Base-by-base conservation (phyloP, 35 echinoderm and acorn worm species). In the Ophioderma brevispina region DNA sequence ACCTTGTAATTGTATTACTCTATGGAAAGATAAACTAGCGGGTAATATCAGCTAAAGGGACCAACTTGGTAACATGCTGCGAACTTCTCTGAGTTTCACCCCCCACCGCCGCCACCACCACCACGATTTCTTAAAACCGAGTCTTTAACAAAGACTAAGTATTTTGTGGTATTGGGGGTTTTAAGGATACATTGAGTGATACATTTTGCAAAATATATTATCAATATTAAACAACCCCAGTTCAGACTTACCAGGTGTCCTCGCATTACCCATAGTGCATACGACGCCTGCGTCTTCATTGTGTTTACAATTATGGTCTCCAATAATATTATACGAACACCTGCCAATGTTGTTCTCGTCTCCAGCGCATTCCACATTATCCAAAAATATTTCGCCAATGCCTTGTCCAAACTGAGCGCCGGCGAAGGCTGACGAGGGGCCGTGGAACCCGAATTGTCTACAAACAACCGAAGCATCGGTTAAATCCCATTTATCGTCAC, bases 401-500 rank as follows among this genome's bases (percentile, higher is more conserved):
- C 81, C 81, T 31, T 14, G 31, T 31, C 81, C 81, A 36, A 80
- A 80, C 32, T 39, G 78, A 1, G 78, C 13, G 11, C 33, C 34
- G 11, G 13, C 36, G 36, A 39, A 37, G 4, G 78, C 78, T 13
- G 33, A 36, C n/a, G 33, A 18, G 1, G 78, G 34, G 36, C 78
- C 78, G 31, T 18, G 33, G 32, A 34, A 80, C 4, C 78, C 78
- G 25, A 80, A 39, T 25, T 37, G 33, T 36, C 78, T 36, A 36
- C 87, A 88, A 0, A 89, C 82, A 13, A 91, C 89, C 18, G 31
- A n/a, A 39, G 89, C 89, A 37, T 91, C 89, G 32, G 82, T 78
- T 1, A 76, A n/a, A 39, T 91, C 89, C 89, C 89, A 91, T 11
- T 80, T 80, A 19, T 85, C 81, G 25, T 52, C 63, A 32, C 89